A percentile compares a stretch with the other conserved stretches of the same genome.
Evolutionary conservation across 2,797 vertebrate genomes (phyloP).

Genomic region (Poeciliopsis turneri): DNA sequence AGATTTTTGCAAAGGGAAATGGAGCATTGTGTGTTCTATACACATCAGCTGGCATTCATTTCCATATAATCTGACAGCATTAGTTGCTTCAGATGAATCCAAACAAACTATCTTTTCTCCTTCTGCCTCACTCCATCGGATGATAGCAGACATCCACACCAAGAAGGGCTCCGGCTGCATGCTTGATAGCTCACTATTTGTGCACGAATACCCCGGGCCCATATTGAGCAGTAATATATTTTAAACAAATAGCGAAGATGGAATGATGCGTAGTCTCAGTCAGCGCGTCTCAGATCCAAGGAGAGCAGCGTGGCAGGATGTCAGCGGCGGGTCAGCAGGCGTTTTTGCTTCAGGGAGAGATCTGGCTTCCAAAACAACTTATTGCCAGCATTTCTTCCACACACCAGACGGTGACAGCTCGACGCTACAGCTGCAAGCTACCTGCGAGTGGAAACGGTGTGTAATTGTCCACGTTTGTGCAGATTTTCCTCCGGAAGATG

Average conservation of each 20-base stretch:
- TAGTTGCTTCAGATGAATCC: conserved; percentile 54
- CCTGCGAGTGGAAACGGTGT: conserved; percentile 6
- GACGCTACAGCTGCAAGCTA: conserved; percentile 34
- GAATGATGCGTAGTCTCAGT: conserved; percentile 36
- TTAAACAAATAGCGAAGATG: conserved; percentile 55
- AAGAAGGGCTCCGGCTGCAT: conserved; percentile 19
- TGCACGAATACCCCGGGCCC: conserved; percentile 29
- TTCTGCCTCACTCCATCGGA: conserved; percentile 2
- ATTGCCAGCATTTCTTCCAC: conserved; percentile 32
- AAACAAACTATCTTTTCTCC: conserved; percentile 37
- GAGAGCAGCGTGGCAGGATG: conserved; percentile 36
- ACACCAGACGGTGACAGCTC: neutral
- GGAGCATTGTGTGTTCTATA: conserved; percentile 25
- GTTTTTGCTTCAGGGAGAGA: conserved; percentile 47
- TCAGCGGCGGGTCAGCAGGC: conserved; percentile 55
- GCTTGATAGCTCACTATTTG: conserved; percentile 46
- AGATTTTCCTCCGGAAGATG: conserved; percentile 45
- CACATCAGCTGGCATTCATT: conserved; percentile 44
- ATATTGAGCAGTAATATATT: conserved; percentile 38
- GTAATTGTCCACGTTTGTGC: conserved; percentile 54
- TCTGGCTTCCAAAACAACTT: conserved; percentile 32
- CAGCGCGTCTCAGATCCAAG: neutral
- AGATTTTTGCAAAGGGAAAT: conserved; percentile 44
- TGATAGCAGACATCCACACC: conserved; percentile 13
- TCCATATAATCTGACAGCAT: conserved; percentile 56